Base-by-base conservation (phyloP, 2,888 invertebrate species). In the Trichacis sp. region DNA sequence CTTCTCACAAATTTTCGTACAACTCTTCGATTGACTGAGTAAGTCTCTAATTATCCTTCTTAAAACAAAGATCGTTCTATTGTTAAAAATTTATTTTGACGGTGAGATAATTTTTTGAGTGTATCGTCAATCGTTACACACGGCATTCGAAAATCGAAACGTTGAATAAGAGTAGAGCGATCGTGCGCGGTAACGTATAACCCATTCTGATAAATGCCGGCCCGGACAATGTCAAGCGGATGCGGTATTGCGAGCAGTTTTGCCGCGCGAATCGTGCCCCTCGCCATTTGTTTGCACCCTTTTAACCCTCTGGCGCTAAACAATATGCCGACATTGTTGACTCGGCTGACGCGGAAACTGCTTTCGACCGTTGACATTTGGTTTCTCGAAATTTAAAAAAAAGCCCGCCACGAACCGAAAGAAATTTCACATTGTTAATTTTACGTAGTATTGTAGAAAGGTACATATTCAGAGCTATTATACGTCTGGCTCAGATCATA, bases 191-290 rank as follows among this genome's bases (percentile, higher is more conserved):
- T 65, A 53, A 53, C 57, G 56, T 54, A 53, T 61, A 65, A 53
- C 60, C 36, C 57, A 24, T 46, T 65, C 68, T 54, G 69, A 65
- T 72, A 73, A 73, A 76, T 73, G 74, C 76, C 69, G 69, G 64
- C 59, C 62, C 66, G 68, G 63, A 67, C 72, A 71, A 72, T 73
- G 71, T 74, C 68, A 61, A 48, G 43, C 64, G 69, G 64, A 65
- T 47, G 60, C 71, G 58, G 57, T 47, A 61, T 33, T 57, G 54
- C 66, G 58, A 51, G 56, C 62, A 54, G 68, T 71, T 68, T 62
- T 68, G 51, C 55, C 49, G 49, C 60, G 70, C 69, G 73, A 76
- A 74, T 77, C 69, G 69, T 54, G 51, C 72, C 69, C 68, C 65
- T 62, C 62, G 52, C 64, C 36, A 68, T 55, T 48, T 68, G 68